phyloP scores from a whole-genome alignment of 2,113 vertebrate genomes.

The Ancistrus triradiatus region DNA sequence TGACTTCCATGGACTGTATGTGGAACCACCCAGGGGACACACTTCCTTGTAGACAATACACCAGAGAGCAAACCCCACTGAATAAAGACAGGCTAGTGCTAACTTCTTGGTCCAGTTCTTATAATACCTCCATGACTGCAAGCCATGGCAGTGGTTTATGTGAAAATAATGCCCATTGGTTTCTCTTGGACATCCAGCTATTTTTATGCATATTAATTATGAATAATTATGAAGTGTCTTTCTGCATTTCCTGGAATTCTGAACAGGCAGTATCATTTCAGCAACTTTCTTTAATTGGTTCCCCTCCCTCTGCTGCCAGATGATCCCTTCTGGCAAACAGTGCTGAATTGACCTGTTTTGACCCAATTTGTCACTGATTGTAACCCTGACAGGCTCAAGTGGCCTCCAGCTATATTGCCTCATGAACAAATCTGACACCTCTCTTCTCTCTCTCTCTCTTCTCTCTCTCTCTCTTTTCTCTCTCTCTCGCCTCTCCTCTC shows the following conservation, averaged over 20 bases:
- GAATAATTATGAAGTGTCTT: constrained; percentile 64
- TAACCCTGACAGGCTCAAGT: constrained; percentile 77
- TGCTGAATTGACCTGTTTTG: constrained; percentile 78
- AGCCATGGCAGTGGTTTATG: too few species aligned
- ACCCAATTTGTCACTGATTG: constrained; percentile 76
- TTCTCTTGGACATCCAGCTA: too few species aligned
- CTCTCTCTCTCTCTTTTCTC: background rate
- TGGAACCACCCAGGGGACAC: too few species aligned
- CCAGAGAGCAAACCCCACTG: too few species aligned
- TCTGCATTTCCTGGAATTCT: constrained; percentile 45
- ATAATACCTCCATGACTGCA: too few species aligned
- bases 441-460: constrained; percentile 14
- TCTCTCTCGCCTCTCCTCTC: too few species aligned
- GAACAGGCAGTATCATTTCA: background rate
- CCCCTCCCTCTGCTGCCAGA: constrained; percentile 75
- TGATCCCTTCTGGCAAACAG: constrained; percentile 78
- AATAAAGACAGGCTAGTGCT: too few species aligned
- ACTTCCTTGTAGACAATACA: too few species aligned
- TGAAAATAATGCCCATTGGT: too few species aligned
- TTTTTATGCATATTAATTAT: too few species aligned
- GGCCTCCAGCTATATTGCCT: constrained; percentile 74
- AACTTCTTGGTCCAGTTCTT: too few species aligned
- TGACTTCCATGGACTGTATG: too few species aligned
- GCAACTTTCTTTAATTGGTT: constrained; percentile 74
- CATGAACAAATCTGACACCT: constrained; percentile 70